Base-by-base conservation (phyloP, 2,797 vertebrate species). In the Nyctibius grandis region DNA sequence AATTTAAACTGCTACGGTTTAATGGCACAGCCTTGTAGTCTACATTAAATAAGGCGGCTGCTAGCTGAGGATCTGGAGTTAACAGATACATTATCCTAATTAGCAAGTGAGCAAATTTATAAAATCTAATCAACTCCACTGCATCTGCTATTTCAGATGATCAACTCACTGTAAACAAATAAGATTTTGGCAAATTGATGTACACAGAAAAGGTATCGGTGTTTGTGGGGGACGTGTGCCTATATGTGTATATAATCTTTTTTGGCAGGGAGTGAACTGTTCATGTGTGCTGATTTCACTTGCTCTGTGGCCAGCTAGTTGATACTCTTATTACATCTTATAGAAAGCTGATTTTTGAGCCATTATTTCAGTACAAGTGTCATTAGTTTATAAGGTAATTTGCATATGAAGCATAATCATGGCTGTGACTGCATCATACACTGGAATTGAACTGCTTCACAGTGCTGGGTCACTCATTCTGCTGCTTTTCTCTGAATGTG, bases 1-100 rank as follows among this genome's bases (percentile, higher is more conserved):
- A 47, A 92, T 86, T 92, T 80, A 69, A 92, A 64, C 29, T 48
- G 61, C 50, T 73, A 36, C 40, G 28, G 44, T 90, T 87, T 74
- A 91, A 92, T 70, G 78, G 70, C 85, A 69, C 78, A 91, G 51
- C 70, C 53, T 81, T 63, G 48, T 14, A 59, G 48, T 28, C 56
- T 82, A 34, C 40, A 42, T 92, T 75, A 91, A 85, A 75, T 59
- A 72, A 75, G 67, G 8, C 6, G 45, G 25, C 54, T 84, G 78
- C 56, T 85, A 78, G 53, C 48, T 74, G 82, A 84, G 74, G 54
- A 51, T 73, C 50, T 79, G 54, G 57, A 95, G 75, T 26, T 73
- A 69, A 45, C 57, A 87, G 69, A 70, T 68, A 68, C 9, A n/a
- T 77, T 78, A 44, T 69, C 63, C 29, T 92, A 92, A 91, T 85